Base-by-base conservation (phyloP, 37 sponge, comb jelly and placozoan genomes). In the Halichondria panicea region DNA sequence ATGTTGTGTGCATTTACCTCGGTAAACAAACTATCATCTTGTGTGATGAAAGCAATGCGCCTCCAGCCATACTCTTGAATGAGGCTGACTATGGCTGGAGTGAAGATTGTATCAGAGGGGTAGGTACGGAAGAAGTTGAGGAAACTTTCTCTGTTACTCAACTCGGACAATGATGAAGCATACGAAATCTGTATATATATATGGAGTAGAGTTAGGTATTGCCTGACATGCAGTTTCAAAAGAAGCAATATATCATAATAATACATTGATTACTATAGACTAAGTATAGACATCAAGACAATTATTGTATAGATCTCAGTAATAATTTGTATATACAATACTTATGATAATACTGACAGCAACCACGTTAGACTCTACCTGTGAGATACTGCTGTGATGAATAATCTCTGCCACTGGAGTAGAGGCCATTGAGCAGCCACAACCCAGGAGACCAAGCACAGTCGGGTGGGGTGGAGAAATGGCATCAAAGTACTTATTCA, bases 341-440 rank as follows among this genome's bases (percentile, higher is more conserved):
- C 50, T 13, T 48, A 18, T 48, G 9, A 48, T 9, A 13, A 13
- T 48, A 48, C 13, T 48, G n/a, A n/a, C n/a, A n/a, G n/a, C n/a
- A n/a, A n/a, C n/a, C n/a, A n/a, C n/a, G n/a, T 48, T 9, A 48
- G 60, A 64, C 37, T 31, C 12, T 63, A 76, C 76, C 52, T 76
- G 76, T 22, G 76, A 76, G 27, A 76, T 76, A 18, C 63, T 76
- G 64, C 76, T 63, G 3, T 76, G 63, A 36, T 76, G 76, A 11
- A 35, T 76, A 37, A 76, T 76, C 34, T 62, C 76, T 30, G 76
- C 76, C 2, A 76, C 64, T 18, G 76, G 76, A 45, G 62, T 53
- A 63, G 53, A 63, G 35, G 76, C 63, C 45, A 63, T 48, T 37
- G 76, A 76, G 13, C 76, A 76, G 27, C 76, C 76, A 76, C 76